Conservation (phyloP, 2,888 invertebrate genomes). For the Tineola bisselliella region DNA sequence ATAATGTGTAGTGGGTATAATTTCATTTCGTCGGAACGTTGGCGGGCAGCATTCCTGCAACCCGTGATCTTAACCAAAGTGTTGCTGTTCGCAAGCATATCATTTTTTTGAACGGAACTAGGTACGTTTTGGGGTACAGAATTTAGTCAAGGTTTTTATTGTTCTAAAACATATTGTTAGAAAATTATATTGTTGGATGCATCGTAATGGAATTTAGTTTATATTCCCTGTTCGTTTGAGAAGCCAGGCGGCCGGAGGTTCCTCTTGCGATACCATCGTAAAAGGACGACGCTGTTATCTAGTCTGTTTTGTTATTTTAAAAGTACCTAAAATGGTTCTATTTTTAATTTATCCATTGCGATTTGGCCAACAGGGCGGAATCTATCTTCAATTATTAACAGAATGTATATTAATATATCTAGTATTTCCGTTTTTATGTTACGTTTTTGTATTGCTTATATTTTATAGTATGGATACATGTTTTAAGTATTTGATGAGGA, state of each 20-base stretch:
- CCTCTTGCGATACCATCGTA: not conserved
- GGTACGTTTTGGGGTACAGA: constrained; percentile 61
- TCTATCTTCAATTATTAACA: constrained; percentile 59
- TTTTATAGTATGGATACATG: constrained; percentile 64
- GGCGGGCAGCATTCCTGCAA: constrained; percentile 41
- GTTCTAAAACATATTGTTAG: constrained; percentile 63
- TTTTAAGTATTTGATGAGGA: constrained; percentile 68
- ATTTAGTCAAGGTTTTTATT: constrained; percentile 55
- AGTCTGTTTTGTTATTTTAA: constrained; percentile 9
- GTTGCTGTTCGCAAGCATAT: constrained; percentile 64
- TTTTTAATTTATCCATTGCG: constrained; percentile 27
- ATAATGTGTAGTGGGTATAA: constrained; percentile 60
- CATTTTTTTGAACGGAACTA: constrained; percentile 58
- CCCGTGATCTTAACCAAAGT: constrained; percentile 57
- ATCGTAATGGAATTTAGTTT: constrained; percentile 36
- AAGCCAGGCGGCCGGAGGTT: not conserved
- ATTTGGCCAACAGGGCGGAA: constrained; percentile 43
- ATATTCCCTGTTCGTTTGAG: constrained; percentile 18
- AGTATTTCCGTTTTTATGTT: constrained; percentile 64
- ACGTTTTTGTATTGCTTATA: constrained; percentile 67
- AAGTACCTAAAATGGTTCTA: not conserved
- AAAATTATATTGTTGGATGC: constrained; percentile 48
- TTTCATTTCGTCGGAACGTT: constrained; percentile 33
- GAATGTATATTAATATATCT: constrained; percentile 48
- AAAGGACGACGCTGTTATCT: not conserved